These are phyloP conservation scores for Squalus acanthias DNA, from an alignment of 2,797 vertebrate species.

Conservation along the genomic window DNA sequence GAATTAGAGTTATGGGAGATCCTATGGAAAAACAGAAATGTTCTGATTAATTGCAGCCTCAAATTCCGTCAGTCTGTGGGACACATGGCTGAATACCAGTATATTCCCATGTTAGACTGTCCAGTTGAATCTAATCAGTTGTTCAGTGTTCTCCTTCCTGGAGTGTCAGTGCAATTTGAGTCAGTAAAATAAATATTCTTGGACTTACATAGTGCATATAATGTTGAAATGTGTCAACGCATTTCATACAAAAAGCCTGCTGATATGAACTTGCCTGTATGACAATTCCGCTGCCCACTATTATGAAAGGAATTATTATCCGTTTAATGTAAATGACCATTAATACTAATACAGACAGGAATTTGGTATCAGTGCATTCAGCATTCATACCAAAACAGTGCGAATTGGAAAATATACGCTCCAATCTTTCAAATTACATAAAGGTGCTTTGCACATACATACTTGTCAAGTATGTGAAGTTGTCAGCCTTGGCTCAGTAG, in stretches of 20 bases:
- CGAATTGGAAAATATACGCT: background rate
- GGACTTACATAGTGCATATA: background rate
- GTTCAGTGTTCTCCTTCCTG: background rate
- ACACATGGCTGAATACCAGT: background rate
- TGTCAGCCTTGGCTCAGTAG: background rate
- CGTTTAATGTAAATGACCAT: background rate
- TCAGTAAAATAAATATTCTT: background rate
- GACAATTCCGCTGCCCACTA: background rate
- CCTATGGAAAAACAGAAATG: slow-evolving; percentile 10
- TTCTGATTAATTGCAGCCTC: background rate
- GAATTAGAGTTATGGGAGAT: background rate
- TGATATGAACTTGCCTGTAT: background rate
- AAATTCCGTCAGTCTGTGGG: background rate
- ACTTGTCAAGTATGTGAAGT: background rate
- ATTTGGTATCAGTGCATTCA: background rate
- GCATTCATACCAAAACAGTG: background rate
- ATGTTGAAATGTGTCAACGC: background rate
- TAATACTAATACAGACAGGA: background rate
- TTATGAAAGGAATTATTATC: background rate
- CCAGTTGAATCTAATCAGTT: background rate
- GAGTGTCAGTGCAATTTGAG: background rate
- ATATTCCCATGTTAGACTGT: background rate
- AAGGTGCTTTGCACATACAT: background rate
- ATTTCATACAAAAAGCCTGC: background rate
- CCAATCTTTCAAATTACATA: background rate